These are phyloP conservation scores for Peromyscus leucopus DNA, from an alignment of 2,113 vertebrate species.

Conservation along the genomic window DNA sequence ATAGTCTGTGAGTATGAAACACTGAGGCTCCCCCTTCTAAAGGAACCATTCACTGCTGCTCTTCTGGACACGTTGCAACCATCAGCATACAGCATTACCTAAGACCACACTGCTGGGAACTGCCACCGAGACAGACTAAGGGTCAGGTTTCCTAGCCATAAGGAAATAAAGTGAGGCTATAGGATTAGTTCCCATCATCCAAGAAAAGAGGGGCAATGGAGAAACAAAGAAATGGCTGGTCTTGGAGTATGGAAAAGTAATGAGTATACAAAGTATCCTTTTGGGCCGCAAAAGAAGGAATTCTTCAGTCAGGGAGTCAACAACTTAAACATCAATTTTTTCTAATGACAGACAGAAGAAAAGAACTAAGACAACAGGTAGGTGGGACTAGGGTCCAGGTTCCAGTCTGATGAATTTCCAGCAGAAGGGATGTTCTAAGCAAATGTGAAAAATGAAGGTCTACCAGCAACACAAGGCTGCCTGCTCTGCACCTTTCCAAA, in stretches of 20 bases:
- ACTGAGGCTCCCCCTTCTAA: neutral
- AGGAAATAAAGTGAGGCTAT: neutral
- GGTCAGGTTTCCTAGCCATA: constrained; percentile 20
- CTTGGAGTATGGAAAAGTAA: constrained; percentile 3
- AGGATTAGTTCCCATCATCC: neutral
- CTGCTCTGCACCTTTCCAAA: neutral
- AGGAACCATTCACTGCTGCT: constrained; percentile 10
- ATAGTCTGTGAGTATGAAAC: neutral
- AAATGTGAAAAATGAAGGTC: neutral
- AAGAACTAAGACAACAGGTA: neutral
- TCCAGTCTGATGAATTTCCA: neutral
- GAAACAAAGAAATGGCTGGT: neutral
- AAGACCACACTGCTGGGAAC: neutral
- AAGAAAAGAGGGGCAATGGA: neutral
- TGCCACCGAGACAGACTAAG: constrained; percentile 14
- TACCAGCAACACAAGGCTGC: neutral
- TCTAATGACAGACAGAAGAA: neutral
- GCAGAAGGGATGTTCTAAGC: neutral
- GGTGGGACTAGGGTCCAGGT: neutral
- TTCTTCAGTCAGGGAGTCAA: constrained; percentile 24
- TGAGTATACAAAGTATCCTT: neutral
- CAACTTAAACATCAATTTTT: constrained; percentile 31
- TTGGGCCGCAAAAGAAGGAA: neutral
- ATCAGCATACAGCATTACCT: neutral
- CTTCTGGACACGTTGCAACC: neutral